Evolutionary conservation across 2,797 vertebrate genomes (phyloP), one percentile per base, ranked within the genome.

Genomic region (Botia almorhae): DNA sequence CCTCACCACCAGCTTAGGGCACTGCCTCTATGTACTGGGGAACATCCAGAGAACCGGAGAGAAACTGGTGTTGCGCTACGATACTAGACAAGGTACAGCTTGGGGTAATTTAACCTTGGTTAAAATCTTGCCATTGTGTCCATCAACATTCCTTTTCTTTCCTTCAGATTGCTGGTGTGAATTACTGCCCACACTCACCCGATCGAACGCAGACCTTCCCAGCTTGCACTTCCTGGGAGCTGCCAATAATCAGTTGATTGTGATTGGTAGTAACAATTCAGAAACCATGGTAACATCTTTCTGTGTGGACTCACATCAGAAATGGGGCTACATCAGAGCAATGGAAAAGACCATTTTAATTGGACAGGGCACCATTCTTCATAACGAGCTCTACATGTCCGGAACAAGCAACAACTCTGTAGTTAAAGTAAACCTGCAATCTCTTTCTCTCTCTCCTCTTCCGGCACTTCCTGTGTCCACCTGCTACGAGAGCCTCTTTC

Each of bases 191-290:
- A 94, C 93, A 1, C 91, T 95, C 10, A 92, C 93, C 56, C 90
- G 92, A 85, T 85, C 90, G 2, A 89, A 90, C 17, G 90, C 87
- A 39, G 85, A 94, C 68, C 87, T 95, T n/a, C 92, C 93, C 19
- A 89, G 86, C 36, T 91, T 94, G 46, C 91, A 93, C 88, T 94
- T 94, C 87, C 88, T 96, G 84, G 93, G 94, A 17, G 90, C 91
- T 70, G 87, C 89, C 0, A 91, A 95, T 82, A 87, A 65, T 46
- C 70, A 80, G 70, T 89, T 96, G 86, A 77, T 91, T 33, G 90
- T 96, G 81, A 91, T 95, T 81, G 94, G 94, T 67, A 91, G 93
- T 53, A 95, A 93, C 85, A 92, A 92, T 81, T 87, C 82, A 0
- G 89, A 89, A 78, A 95, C 91, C 26, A 81, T 94, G 55, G 82